These are phyloP conservation scores for Phlogophora meticulosa DNA, from an alignment of 2,888 invertebrate species.

Conservation along the genomic window DNA sequence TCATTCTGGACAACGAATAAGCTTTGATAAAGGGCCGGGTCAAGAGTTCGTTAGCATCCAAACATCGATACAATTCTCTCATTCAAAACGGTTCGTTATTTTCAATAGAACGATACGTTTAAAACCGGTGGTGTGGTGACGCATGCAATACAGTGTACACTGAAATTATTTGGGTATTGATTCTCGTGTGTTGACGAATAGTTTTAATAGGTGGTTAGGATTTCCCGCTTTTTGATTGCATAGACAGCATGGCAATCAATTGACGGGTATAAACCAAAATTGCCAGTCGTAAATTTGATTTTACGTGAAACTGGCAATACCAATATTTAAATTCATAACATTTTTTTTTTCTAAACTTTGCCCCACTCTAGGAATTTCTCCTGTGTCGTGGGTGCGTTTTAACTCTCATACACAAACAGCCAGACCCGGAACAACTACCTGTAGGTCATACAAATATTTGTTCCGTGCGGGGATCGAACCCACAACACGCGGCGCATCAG, in stretches of 20 bases:
- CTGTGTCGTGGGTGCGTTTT: too few relatives aligned
- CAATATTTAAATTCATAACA: too few relatives aligned
- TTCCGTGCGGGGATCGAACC: too few relatives aligned
- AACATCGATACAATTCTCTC: background rate
- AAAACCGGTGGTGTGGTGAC: background rate
- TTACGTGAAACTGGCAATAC: too few relatives aligned
- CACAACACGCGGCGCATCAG: too few relatives aligned
- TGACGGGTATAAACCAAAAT: background rate
- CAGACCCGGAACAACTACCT: too few relatives aligned
- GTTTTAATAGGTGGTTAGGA: slow-evolving; percentile 4
- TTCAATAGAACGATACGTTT: background rate
- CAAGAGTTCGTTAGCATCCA: slow-evolving; percentile 1
- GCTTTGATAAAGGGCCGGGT: background rate
- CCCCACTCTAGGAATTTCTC: too few relatives aligned
- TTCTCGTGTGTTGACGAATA: background rate
- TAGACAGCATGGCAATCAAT: background rate
- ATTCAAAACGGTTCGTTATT: slow-evolving; percentile 25
- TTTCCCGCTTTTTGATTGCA: slow-evolving; percentile 8
- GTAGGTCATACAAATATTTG: too few relatives aligned
- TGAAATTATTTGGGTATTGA: slow-evolving; percentile 19
- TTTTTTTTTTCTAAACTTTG: too few relatives aligned
- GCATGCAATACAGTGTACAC: background rate
- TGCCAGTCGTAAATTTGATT: too few relatives aligned
- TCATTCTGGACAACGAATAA: background rate
- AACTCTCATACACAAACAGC: too few relatives aligned